These are phyloP conservation scores for Lasioglossum lativentre DNA, from an alignment of 2,888 invertebrate genomes.

Conservation along the genomic window DNA sequence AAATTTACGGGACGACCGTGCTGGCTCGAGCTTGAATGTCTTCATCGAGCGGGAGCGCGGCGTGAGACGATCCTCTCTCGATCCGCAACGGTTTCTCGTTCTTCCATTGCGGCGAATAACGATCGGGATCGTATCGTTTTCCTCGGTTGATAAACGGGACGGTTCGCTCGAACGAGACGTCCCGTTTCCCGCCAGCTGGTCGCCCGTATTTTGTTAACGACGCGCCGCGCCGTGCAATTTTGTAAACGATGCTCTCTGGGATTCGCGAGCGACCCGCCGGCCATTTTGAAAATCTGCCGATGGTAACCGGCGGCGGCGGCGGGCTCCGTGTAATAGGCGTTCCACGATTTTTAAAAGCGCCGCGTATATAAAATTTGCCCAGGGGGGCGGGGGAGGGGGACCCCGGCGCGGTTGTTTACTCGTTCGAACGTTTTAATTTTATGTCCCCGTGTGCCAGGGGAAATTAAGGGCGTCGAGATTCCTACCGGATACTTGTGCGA, in stretches of 20 bases:
- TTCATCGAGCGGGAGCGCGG: constrained; percentile 68
- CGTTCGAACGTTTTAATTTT: constrained; percentile 66
- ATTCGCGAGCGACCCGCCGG: not conserved
- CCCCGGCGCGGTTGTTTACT: constrained; percentile 51
- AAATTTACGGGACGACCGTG: constrained; percentile 77
- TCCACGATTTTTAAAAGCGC: not conserved
- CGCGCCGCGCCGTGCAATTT: constrained; percentile 18
- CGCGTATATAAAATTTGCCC: constrained; percentile 12
- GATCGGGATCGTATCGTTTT: constrained; percentile 49
- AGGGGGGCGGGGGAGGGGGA: too few species aligned
- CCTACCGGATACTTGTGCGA: constrained; percentile 66
- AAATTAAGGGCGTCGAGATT: constrained; percentile 72
- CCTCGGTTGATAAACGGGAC: constrained; percentile 46
- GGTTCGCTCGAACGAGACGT: constrained; percentile 20
- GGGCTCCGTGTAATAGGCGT: not conserved
- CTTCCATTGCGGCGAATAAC: constrained; percentile 45
- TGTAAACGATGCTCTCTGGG: not conserved
- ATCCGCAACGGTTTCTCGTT: constrained; percentile 53
- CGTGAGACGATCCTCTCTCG: constrained; percentile 43
- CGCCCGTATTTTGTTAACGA: not conserved
- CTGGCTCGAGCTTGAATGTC: constrained; percentile 74
- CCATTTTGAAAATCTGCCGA: not conserved
- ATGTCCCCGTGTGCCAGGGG: constrained; percentile 52
- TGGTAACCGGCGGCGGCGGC: not conserved
- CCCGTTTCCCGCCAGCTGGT: constrained; percentile 24